phyloP scores from a whole-genome alignment of 2,113 vertebrate species.

The Labeo rohita region DNA sequence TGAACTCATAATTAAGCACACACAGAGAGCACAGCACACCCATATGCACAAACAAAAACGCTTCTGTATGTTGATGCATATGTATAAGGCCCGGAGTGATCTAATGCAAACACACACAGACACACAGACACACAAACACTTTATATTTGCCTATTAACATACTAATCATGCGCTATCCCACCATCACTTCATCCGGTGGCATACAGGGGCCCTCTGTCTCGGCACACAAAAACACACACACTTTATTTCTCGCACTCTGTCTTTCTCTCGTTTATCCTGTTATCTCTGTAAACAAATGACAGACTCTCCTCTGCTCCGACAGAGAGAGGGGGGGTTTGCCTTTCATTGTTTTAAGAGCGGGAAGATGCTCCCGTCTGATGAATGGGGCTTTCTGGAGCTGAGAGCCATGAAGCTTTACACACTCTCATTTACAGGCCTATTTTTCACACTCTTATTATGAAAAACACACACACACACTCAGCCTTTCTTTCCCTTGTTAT shows the following conservation, averaged over 20 bases:
- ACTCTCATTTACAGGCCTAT: slow-evolving; percentile 73
- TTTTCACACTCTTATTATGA: slow-evolving; percentile 73
- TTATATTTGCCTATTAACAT: slow-evolving; percentile 38
- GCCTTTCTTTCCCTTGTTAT: slow-evolving; percentile 33
- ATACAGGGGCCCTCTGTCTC: slow-evolving; percentile 41
- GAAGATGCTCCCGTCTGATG: slow-evolving; percentile 73
- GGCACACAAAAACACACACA: slow-evolving; percentile 45
- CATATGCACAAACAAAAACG: slow-evolving; percentile 10
- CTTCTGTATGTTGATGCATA: slow-evolving; percentile 34
- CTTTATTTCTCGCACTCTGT: slow-evolving; percentile 8
- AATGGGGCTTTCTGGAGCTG: slow-evolving; percentile 73
- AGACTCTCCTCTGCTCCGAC: slow-evolving; percentile 63
- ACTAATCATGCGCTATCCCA: slow-evolving; percentile 38
- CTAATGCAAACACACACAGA: slow-evolving; percentile 32
- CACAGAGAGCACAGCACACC: neutral
- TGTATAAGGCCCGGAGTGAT: slow-evolving; percentile 31
- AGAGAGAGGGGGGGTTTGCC: slow-evolving; percentile 44
- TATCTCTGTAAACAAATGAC: slow-evolving; percentile 70
- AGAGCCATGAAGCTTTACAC: slow-evolving; percentile 73
- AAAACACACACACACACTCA: slow-evolving; percentile 53
- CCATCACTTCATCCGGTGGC: slow-evolving; percentile 37
- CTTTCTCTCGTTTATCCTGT: slow-evolving; percentile 71
- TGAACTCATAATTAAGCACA: neutral
- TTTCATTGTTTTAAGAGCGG: slow-evolving; percentile 70
- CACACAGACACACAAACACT: slow-evolving; percentile 31